Evolutionary conservation across 2,888 invertebrate species (phyloP).

Genomic region (Andrena minutula): DNA sequence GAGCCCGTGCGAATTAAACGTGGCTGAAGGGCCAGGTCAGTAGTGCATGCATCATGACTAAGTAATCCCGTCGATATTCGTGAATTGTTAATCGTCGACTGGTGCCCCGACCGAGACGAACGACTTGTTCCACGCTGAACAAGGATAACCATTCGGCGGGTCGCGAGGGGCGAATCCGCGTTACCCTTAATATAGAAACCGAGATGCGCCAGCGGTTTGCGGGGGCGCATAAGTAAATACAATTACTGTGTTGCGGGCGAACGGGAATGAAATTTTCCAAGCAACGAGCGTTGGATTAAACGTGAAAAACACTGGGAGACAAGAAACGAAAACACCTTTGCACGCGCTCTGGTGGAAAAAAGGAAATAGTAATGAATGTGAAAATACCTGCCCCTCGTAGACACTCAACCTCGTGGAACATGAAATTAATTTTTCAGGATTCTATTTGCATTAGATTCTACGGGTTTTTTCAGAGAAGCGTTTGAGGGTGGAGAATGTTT

Average conservation of each 20-base stretch:
- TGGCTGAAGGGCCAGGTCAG: background rate
- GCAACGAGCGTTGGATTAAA: background rate
- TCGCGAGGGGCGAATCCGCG: conserved; percentile 18
- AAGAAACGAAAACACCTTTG: background rate
- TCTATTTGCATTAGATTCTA: too few relatives aligned
- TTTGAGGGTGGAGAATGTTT: too few relatives aligned
- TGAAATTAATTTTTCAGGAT: too few relatives aligned
- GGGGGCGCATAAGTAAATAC: background rate
- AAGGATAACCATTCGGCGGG: conserved; percentile 28
- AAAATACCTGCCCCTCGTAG: too few relatives aligned
- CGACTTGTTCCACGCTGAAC: conserved; percentile 31
- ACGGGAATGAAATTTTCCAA: background rate
- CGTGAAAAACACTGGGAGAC: background rate
- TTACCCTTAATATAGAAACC: conserved; percentile 13
- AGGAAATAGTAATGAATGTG: background rate
- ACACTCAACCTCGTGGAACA: too few relatives aligned
- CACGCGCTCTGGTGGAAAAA: background rate
- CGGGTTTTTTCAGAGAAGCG: too few relatives aligned
- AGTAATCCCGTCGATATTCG: conserved; percentile 7
- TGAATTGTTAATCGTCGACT: conserved; percentile 45
- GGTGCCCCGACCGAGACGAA: conserved; percentile 27
- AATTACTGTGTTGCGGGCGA: background rate
- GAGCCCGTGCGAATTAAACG: background rate
- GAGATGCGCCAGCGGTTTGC: background rate
- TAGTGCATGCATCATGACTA: background rate